These are phyloP conservation scores for Colaptes auratus DNA, from an alignment of 2,113 vertebrate genomes.

Conservation along the genomic window DNA sequence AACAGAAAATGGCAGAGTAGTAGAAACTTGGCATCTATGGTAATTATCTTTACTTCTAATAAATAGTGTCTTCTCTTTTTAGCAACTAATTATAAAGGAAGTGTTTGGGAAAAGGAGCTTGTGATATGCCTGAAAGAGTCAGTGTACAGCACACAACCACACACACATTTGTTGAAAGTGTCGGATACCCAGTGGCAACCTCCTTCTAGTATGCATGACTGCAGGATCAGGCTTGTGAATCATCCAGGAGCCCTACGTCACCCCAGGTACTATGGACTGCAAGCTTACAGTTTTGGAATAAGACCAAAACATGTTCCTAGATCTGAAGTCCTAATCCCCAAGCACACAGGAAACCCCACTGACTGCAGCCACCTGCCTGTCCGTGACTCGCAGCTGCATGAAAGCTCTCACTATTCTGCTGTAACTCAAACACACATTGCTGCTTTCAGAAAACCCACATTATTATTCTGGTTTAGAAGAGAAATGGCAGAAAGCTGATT, in stretches of 20 bases:
- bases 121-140: neutral
- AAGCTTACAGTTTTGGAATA: neutral
- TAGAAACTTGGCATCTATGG: neutral
- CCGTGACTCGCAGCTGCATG: neutral
- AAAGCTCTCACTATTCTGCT: slow-evolving; percentile 23
- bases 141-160: fast-evolving
- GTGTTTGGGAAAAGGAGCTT: neutral
- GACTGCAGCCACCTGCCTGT: slow-evolving; percentile 5
- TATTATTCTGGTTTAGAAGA: slow-evolving; percentile 28
- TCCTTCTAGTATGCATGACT: neutral
- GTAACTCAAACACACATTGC: neutral
- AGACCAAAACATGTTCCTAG: neutral
- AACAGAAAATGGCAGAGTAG: slow-evolving; percentile 7
- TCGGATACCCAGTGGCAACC: neutral
- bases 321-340: neutral
- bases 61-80: neutral
- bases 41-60: slow-evolving; percentile 22
- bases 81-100: slow-evolving; percentile 21
- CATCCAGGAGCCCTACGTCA: neutral
- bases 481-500: slow-evolving; percentile 14
- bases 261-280: neutral
- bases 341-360: neutral
- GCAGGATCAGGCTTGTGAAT: neutral
- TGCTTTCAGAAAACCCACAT: slow-evolving; percentile 31
- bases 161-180: fast-evolving